phyloP scores from a whole-genome alignment of 2,113 vertebrate species.

The Aleadryas rufinucha region DNA sequence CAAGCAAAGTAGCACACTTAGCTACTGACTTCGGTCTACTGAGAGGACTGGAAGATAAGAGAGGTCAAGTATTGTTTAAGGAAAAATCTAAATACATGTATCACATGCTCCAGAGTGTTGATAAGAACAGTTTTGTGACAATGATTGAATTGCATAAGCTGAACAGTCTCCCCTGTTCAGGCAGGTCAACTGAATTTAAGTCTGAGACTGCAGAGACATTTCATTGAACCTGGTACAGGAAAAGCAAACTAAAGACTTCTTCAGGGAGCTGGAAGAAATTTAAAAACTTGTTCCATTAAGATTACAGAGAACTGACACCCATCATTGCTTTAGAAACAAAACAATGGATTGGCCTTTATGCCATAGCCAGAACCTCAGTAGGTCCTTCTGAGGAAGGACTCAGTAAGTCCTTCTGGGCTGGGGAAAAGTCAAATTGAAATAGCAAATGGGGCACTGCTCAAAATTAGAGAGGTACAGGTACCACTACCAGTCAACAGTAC shows the following conservation, averaged over 20 bases:
- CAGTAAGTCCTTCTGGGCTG: neutral
- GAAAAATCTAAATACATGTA: neutral
- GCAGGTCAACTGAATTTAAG: neutral
- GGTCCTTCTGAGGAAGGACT: neutral
- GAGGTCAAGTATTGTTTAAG: neutral
- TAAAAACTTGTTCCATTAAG: neutral
- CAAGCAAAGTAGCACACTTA: neutral
- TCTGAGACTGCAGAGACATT: neutral
- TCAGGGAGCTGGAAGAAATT: neutral
- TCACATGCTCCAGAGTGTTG: neutral
- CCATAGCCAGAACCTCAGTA: neutral
- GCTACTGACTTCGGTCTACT: neutral
- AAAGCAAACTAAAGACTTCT: neutral
- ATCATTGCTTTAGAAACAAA: neutral
- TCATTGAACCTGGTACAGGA: accelerated
- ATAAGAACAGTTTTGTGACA: neutral
- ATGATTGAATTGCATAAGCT: neutral
- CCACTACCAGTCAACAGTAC: neutral
- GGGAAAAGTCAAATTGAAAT: neutral
- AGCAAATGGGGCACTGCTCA: neutral
- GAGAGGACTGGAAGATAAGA: neutral
- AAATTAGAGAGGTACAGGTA: neutral
- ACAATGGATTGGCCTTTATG: neutral
- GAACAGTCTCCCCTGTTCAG: neutral
- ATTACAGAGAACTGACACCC: neutral